phyloP scores from a whole-genome alignment of 2,888 invertebrate species.

The Trachelus iudaicus region DNA sequence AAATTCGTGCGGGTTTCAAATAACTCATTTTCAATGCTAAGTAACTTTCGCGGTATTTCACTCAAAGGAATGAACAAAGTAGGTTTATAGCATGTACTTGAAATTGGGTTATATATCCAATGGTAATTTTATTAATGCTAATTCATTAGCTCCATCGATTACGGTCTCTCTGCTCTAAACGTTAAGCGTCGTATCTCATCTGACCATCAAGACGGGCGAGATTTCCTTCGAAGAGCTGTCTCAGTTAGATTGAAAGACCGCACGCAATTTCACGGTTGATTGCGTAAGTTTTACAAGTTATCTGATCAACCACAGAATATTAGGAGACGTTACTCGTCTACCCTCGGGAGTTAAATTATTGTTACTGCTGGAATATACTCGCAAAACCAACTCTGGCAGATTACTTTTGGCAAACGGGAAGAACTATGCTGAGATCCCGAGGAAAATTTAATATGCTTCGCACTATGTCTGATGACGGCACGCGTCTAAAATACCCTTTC shows the following conservation, averaged over 20 bases:
- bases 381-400: not conserved
- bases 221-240: not conserved
- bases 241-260: slow-evolving; percentile 23
- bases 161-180: not conserved
- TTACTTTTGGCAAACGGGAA: not conserved
- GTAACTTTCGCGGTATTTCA: not conserved
- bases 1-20: not conserved
- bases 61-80: not conserved
- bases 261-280: slow-evolving; percentile 50
- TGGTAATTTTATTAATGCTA: not conserved
- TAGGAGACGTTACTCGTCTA: not conserved
- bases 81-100: not conserved
- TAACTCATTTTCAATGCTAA: not conserved
- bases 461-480: not conserved
- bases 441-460: not conserved
- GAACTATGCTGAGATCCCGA: not conserved
- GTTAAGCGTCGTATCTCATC: not conserved
- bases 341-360: slow-evolving; percentile 19
- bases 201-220: not conserved
- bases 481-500: not conserved
- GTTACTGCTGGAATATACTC: slow-evolving; percentile 19
- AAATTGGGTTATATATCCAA: not conserved
- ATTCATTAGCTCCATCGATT: not conserved
- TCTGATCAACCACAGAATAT: slow-evolving; percentile 26
- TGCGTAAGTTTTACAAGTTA: slow-evolving; percentile 54